Percentiles rank a stretch among this genome's conserved stretches.
These are phyloP conservation scores for Xanthia togata DNA, from an alignment of 2,888 invertebrate species.

Conservation along the genomic window DNA sequence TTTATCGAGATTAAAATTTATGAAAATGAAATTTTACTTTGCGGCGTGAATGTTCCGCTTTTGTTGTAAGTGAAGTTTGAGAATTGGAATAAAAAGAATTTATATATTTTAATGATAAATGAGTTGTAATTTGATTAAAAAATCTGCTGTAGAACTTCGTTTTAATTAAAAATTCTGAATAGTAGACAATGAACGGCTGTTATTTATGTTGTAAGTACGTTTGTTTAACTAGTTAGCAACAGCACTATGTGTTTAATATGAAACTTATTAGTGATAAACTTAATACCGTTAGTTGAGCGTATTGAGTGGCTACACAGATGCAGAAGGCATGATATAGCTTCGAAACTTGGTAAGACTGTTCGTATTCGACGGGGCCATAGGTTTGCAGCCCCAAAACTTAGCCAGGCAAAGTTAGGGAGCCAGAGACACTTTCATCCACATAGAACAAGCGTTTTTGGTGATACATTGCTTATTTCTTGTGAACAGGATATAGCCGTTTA, in stretches of 20 bases:
- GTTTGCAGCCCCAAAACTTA: conserved; percentile 63
- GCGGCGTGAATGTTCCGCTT: conserved; percentile 67
- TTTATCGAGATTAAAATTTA: conserved; percentile 79
- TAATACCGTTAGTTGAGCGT: conserved; percentile 41
- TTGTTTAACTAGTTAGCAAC: conserved; percentile 18
- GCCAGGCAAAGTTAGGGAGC: conserved; percentile 55
- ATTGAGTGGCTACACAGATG: conserved; percentile 66
- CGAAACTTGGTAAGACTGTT: conserved; percentile 62
- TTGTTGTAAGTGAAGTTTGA: conserved; percentile 62
- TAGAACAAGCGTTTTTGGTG: conserved; percentile 23
- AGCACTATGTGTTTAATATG: conserved; percentile 31
- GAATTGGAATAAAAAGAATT: conserved; percentile 58
- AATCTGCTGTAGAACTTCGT: conserved; percentile 22
- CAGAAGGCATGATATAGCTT: conserved; percentile 65
- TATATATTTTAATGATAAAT: conserved; percentile 56
- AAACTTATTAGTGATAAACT: conserved; percentile 51
- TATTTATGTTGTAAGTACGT: conserved; percentile 12
- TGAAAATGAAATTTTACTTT: conserved; percentile 76
- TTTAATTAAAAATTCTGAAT: conserved; percentile 40
- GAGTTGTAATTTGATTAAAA: conserved; percentile 50
- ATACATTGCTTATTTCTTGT: conserved; percentile 28
- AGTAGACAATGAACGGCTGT: conserved; percentile 7
- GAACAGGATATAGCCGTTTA: neutral
- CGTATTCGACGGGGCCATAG: conserved; percentile 56
- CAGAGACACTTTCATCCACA: conserved; percentile 18